A percentile compares a stretch with the other conserved stretches of the same genome.
These are phyloP conservation scores for Pangasius sanitwongsei DNA, from an alignment of 2,797 vertebrate genomes.

Conservation along the genomic window DNA sequence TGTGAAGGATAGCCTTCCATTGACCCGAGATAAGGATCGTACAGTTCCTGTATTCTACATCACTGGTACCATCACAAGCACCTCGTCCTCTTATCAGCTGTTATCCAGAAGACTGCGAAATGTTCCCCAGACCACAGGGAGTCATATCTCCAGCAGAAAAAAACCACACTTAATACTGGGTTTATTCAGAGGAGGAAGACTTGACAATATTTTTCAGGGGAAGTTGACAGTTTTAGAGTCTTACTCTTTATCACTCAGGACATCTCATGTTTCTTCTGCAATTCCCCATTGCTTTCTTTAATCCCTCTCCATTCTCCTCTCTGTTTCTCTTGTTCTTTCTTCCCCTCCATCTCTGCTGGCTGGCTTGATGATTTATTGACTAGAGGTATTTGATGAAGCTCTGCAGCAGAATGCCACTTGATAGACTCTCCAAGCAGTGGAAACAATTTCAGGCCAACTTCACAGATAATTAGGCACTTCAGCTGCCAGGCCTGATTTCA, in stretches of 20 bases:
- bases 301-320: neutral
- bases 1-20: slow-evolving; percentile 17
- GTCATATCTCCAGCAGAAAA: neutral
- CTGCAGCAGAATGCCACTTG: slow-evolving; percentile 65
- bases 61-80: neutral
- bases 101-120: neutral
- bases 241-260: slow-evolving; percentile 26
- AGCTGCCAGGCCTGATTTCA: slow-evolving; percentile 67
- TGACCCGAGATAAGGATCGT: neutral
- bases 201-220: neutral
- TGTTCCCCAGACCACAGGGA: slow-evolving; percentile 9
- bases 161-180: neutral
- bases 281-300: neutral
- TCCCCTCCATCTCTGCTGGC: slow-evolving; percentile 23
- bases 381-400: slow-evolving; percentile 68
- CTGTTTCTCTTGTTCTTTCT: neutral
- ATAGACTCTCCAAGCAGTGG: slow-evolving; percentile 67
- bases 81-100: slow-evolving; percentile 2
- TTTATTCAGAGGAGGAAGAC: slow-evolving; percentile 2
- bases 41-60: neutral
- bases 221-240: slow-evolving; percentile 26
- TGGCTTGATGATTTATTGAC: slow-evolving; percentile 74
- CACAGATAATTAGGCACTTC: slow-evolving; percentile 76
- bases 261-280: slow-evolving; percentile 8
- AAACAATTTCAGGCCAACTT: slow-evolving; percentile 74